Conservation (phyloP, 2,113 vertebrate genomes). For the Suricata suricatta region DNA sequence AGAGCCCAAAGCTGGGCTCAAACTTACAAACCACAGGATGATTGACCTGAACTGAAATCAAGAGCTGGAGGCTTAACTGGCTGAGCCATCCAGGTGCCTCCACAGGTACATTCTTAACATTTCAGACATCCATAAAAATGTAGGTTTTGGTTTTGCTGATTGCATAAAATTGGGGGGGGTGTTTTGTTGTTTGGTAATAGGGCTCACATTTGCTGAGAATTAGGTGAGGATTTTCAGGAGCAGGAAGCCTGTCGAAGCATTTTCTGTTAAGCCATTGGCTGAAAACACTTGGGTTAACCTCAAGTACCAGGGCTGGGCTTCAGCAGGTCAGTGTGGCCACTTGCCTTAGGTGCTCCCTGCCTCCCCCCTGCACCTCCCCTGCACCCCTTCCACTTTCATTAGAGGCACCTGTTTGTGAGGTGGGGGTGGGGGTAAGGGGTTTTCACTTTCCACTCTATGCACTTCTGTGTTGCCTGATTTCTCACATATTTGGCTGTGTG, state of each 20-base stretch:
- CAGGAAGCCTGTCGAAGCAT: background rate
- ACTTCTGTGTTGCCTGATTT: background rate
- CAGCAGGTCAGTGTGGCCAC: background rate
- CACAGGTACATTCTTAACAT: background rate
- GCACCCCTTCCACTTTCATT: background rate
- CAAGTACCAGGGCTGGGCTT: background rate
- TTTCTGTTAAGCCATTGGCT: background rate
- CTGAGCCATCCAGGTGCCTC: too few species aligned
- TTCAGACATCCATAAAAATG: background rate
- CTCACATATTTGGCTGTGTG: background rate
- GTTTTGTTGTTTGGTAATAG: background rate
- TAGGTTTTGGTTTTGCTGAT: background rate
- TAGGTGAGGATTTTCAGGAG: background rate
- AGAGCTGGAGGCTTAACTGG: too few species aligned
- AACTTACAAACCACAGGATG: too few species aligned
- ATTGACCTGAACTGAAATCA: too few species aligned
- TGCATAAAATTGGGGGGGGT: background rate
- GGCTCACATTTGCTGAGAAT: background rate
- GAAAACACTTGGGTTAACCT: background rate
- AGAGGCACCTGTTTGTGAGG: background rate
- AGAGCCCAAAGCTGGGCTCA: too few species aligned
- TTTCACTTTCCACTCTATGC: background rate
- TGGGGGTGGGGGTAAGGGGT: too few species aligned
- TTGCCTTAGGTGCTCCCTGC: background rate
- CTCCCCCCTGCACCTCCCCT: background rate